These are phyloP conservation scores for Tragelaphus buxtoni DNA, from an alignment of 2,113 vertebrate species.

Conservation along the genomic window DNA sequence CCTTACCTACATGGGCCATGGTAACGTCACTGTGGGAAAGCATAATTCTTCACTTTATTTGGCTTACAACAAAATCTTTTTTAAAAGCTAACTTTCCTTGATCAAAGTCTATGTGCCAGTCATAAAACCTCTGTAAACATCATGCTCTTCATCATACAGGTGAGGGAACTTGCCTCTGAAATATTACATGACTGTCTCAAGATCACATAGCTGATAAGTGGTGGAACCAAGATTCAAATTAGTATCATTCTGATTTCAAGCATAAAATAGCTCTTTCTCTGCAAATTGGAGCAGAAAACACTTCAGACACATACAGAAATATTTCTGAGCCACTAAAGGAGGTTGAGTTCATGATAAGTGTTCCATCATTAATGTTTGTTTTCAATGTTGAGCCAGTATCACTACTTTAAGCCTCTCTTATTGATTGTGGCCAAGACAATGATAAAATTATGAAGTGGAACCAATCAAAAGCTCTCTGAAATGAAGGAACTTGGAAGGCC, in stretches of 20 bases:
- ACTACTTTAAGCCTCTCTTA: not conserved
- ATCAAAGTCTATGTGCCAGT: not conserved
- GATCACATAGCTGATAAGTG: not conserved
- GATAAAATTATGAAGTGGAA: constrained; percentile 41
- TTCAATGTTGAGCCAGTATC: constrained; percentile 5
- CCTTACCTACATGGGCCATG: not conserved
- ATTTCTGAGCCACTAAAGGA: constrained; percentile 7
- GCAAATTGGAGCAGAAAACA: not conserved
- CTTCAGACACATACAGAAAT: not conserved
- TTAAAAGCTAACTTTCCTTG: not conserved
- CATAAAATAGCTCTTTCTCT: not conserved
- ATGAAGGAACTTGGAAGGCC: not conserved
- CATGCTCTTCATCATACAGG: not conserved
- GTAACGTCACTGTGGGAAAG: not conserved
- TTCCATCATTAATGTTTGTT: not conserved
- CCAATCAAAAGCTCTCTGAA: constrained; percentile 22
- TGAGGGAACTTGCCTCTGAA: not conserved
- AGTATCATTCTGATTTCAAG: not conserved
- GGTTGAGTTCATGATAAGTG: not conserved
- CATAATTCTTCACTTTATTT: not conserved
- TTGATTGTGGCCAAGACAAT: constrained; percentile 48
- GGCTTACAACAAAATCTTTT: not conserved
- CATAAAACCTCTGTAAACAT: not conserved
- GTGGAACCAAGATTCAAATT: not conserved
- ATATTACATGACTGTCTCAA: not conserved